phyloP scores from a whole-genome alignment of 1,140 invertebrate genomes.

The Heterodera carotae region DNA sequence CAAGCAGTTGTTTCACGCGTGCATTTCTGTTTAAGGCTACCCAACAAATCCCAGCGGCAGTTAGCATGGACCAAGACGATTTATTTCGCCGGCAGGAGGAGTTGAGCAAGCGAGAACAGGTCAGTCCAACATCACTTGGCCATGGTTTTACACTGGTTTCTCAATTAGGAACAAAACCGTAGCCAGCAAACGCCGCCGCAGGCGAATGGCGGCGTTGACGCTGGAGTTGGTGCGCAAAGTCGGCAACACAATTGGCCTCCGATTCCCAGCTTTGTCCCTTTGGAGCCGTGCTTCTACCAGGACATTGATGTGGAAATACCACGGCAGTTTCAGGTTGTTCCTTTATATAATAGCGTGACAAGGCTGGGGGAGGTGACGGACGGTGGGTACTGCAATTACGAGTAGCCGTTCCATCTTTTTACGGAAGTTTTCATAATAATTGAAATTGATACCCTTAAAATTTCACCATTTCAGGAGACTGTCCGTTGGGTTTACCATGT shows the following conservation, averaged over 20 bases:
- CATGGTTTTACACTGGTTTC: not conserved
- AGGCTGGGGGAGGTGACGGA: no score
- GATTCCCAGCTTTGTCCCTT: constrained; percentile 81
- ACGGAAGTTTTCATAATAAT: no score
- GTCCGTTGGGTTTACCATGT: constrained; percentile 91
- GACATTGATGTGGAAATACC: constrained; percentile 99
- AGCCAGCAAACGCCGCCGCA: constrained; percentile 57
- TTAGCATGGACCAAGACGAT: constrained; percentile 52
- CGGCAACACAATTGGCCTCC: constrained; percentile 85
- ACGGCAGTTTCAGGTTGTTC: constrained; percentile 78
- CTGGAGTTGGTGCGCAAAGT: constrained; percentile 32
- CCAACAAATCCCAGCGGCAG: constrained; percentile 24
- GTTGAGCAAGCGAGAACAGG: constrained; percentile 56
- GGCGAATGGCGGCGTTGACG: constrained; percentile 32
- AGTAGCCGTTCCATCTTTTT: no score
- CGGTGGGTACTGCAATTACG: no score
- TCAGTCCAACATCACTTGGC: not conserved
- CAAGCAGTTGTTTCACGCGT: not conserved
- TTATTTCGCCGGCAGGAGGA: constrained; percentile 65
- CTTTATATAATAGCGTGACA: no score
- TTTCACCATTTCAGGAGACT: constrained; percentile 74
- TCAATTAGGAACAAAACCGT: constrained; percentile 45
- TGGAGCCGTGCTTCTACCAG: constrained; percentile 93
- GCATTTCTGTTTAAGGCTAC: no score
- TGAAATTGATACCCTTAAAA: no score